phyloP scores from a whole-genome alignment of 2,888 invertebrate genomes.

The Dynastes grantii region DNA sequence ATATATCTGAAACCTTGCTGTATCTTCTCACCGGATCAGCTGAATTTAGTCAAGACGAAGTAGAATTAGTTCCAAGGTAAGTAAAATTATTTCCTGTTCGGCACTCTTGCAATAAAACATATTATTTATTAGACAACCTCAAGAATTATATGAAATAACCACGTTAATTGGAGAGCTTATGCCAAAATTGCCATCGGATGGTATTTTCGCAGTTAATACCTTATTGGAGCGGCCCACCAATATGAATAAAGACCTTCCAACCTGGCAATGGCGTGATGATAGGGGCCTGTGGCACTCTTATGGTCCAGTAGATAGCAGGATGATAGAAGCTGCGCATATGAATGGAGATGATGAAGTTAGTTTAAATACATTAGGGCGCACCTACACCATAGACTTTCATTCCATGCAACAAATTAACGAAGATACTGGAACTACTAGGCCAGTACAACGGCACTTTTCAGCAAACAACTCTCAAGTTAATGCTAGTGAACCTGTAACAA shows the following conservation, averaged over 20 bases:
- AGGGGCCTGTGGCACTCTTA: constrained; percentile 94
- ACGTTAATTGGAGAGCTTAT: constrained; percentile 97
- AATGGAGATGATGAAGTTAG: constrained; percentile 94
- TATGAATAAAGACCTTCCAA: constrained; percentile 82
- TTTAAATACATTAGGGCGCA: constrained; percentile 91
- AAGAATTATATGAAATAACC: constrained; percentile 98
- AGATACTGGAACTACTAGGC: constrained; percentile 94
- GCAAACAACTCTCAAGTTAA: constrained; percentile 73
- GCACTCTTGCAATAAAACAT: neutral
- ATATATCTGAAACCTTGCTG: constrained; percentile 95
- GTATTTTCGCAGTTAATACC: constrained; percentile 94
- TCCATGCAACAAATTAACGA: constrained; percentile 96
- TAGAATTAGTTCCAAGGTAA: constrained; percentile 87
- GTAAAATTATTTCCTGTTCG: neutral
- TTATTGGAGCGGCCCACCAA: constrained; percentile 85
- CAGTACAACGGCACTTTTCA: constrained; percentile 87
- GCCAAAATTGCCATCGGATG: constrained; percentile 95
- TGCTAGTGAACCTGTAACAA: constrained; percentile 57
- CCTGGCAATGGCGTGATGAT: constrained; percentile 99
- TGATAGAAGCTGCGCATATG: constrained; percentile 95
- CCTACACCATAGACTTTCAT: constrained; percentile 96
- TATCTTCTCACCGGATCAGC: constrained; percentile 95
- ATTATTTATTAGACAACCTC: constrained; percentile 75
- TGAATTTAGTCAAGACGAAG: constrained; percentile 74
- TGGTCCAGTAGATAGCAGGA: constrained; percentile 92